Evolutionary conservation across 2,113 vertebrate genomes (phyloP).

Genomic region (Nothocercus julius): DNA sequence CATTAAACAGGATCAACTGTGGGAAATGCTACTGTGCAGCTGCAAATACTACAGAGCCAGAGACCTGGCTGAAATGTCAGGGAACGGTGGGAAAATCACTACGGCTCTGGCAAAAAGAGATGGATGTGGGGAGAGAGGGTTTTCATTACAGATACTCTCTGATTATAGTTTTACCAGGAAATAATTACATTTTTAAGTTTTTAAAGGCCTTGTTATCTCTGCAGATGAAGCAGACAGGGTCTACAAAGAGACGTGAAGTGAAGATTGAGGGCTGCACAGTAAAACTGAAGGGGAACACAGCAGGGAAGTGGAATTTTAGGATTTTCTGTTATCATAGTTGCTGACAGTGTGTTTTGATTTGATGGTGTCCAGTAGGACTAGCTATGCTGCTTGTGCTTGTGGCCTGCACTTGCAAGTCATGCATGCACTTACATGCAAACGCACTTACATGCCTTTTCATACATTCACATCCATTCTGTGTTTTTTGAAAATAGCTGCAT

Average conservation of each 20-base stretch:
- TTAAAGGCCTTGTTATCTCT: not conserved
- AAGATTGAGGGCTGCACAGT: not conserved
- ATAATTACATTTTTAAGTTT: not conserved
- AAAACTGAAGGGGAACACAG: not conserved
- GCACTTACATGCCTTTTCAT: not conserved
- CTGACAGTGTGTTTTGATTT: no score
- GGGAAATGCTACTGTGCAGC: not conserved
- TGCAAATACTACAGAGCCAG: not conserved
- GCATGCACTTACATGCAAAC: not conserved
- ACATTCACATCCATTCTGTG: not conserved
- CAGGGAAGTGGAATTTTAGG: no score
- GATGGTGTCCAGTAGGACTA: no score
- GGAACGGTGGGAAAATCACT: not conserved
- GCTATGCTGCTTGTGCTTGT: no score
- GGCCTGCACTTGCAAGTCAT: not conserved
- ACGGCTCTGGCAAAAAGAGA: not conserved
- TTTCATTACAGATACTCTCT: conserved; percentile 3
- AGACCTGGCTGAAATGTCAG: not conserved
- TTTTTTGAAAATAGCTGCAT: not conserved
- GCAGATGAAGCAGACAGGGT: not conserved
- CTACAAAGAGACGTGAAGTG: not conserved
- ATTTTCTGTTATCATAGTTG: no score
- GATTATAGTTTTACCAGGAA: conserved; percentile 8
- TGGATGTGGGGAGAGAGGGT: not conserved
- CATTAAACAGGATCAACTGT: no score